Evolutionary conservation across 2,888 invertebrate genomes (phyloP), one percentile per base, ranked within the genome.

Genomic region (Drosophila helvetica): DNA sequence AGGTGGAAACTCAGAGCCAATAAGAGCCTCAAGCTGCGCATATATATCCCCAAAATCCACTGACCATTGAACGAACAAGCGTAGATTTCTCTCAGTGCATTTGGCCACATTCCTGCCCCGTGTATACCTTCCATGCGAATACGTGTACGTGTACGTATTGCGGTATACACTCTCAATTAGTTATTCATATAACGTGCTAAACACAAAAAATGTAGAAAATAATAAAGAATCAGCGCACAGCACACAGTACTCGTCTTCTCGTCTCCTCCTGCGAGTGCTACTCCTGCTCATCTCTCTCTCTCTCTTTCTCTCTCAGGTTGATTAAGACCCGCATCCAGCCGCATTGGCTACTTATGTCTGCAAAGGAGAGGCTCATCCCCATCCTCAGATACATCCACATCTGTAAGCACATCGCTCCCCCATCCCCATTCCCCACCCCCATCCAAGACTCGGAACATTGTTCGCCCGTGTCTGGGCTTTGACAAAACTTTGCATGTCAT

Each of bases 401-500:
- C 38, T 33, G 12, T 12, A 12, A 33, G 33, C 33, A 33, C 70
- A 80, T 78, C 77, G 22, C 65, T n/a, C n/a, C n/a, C n/a, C n/a
- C n/a, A n/a, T n/a, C n/a, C n/a, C n/a, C n/a, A n/a, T n/a, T n/a
- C n/a, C n/a, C n/a, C n/a, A n/a, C n/a, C 72, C 68, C 65, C 38
- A 60, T 67, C 57, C 63, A 45, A 57, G 43, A 19, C 48, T 58
- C 19, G 51, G 55, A 48, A 71, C 64, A 79, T 77, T 85, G 78
- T 84, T 79, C 80, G 67, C 73, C 63, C 38, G 38, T 68, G 87
- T 81, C 82, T 81, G 83, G 68, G 75, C 84, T 84, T 84, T 84
- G 83, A 84, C 84, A 88, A 82, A 77, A 77, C 58, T 77, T 82
- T 86, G 84, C 88, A 78, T 82, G 88, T 82, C 86, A 82, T 86